phyloP scores from a whole-genome alignment of 2,888 invertebrate species.

The Eupithecia dodoneata region DNA sequence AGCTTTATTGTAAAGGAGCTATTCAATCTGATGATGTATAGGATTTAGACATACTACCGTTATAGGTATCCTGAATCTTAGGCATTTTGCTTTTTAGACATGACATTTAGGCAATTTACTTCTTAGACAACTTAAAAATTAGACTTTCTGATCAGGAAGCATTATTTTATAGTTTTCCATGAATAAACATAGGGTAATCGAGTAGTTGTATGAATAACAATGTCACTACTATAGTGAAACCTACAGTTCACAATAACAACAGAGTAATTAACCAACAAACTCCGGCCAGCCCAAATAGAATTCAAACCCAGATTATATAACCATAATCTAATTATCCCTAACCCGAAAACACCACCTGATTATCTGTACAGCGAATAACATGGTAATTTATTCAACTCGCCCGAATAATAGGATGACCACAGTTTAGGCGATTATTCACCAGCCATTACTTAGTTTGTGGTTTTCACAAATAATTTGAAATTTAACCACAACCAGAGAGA shows the following conservation, averaged over 20 bases:
- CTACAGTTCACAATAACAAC: background rate
- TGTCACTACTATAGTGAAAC: background rate
- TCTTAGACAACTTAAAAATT: no score
- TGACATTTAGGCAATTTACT: no score
- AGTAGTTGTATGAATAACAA: background rate
- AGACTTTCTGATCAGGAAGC: no score
- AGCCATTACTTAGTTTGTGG: background rate
- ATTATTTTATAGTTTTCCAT: no score
- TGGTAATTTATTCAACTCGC: conserved; percentile 6
- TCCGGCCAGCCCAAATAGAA: background rate
- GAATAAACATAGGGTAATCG: no score
- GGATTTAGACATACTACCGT: no score
- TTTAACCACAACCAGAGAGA: no score
- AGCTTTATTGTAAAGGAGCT: no score
- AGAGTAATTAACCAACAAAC: conserved; percentile 1
- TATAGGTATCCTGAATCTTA: no score
- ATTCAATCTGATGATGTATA: no score
- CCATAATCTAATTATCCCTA: conserved; percentile 8
- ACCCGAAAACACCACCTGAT: background rate
- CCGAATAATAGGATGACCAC: conserved; percentile 4
- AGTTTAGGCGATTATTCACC: background rate
- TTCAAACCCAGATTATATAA: conserved; percentile 8
- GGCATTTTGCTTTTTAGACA: no score
- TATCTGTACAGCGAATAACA: background rate
- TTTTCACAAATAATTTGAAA: background rate